phyloP scores from a whole-genome alignment of 2,797 vertebrate genomes.

The Pseudopleuronectes americanus region DNA sequence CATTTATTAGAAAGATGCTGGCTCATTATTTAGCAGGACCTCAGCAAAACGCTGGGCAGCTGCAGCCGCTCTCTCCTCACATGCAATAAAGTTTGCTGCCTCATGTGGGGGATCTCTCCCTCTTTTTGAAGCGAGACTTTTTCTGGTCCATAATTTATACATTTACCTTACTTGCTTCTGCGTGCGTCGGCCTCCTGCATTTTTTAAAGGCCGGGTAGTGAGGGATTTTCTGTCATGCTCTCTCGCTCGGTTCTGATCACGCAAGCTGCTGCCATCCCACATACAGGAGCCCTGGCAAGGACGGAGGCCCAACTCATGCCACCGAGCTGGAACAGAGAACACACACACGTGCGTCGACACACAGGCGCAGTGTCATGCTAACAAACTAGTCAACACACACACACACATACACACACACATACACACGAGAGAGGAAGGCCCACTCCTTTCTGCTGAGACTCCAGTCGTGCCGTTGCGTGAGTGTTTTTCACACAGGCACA shows the following conservation, averaged over 20 bases:
- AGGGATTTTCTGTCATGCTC: conserved; percentile 91
- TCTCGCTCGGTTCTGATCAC: conserved; percentile 88
- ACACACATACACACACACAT: conserved; percentile 5
- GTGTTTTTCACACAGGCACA: conserved; percentile 60
- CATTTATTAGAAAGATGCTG: conserved; percentile 62
- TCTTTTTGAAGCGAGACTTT: conserved; percentile 81
- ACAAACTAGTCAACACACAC: conserved; percentile 21
- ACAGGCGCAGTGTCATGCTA: conserved; percentile 26
- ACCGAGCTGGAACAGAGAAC: conserved; percentile 19
- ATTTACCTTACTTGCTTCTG: conserved; percentile 86
- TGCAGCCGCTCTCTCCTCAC: conserved; percentile 53
- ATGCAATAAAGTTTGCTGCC: conserved; percentile 82
- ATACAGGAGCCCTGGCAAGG: conserved; percentile 71
- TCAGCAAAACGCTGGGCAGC: conserved; percentile 60
- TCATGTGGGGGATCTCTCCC: conserved; percentile 83
- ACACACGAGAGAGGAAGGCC: conserved; percentile 23
- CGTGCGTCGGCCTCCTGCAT: conserved; percentile 90
- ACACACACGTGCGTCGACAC: neutral
- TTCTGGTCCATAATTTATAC: conserved; percentile 84
- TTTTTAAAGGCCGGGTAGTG: conserved; percentile 91
- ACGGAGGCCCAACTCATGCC: conserved; percentile 55
- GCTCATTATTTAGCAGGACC: too few species aligned
- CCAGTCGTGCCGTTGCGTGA: conserved; percentile 48
- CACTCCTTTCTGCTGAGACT: conserved; percentile 24
- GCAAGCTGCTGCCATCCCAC: conserved; percentile 84